Evolutionary conservation across 2,797 vertebrate genomes (phyloP), one percentile per base, ranked within the genome.

Genomic region (Acipenser transmontanus): DNA sequence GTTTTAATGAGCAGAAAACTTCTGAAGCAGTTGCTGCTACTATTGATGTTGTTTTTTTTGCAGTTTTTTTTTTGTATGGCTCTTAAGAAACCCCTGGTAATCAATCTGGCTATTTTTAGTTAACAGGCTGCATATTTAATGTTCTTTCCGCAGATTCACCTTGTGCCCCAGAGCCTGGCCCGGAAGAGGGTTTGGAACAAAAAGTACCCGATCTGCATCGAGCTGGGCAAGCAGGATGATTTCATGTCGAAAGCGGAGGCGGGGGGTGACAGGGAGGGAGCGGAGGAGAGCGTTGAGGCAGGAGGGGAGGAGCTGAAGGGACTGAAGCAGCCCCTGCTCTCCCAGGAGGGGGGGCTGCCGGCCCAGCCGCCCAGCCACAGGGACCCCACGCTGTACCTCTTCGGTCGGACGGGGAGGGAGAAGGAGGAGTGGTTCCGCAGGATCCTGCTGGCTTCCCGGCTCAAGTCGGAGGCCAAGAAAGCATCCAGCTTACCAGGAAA

Each of bases 151-250:
- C 79, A 99, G 97, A 90, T 98, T 66, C 89, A 85, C 75, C 82
- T 99, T 65, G 87, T 92, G 68, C 97, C 97, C 69, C 91, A 84
- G 63, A 90, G 78, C 77, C 87, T 99, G 80, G 97, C 97, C 80
- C 88, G 93, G 75, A 99, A 98, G 75, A 85, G 96, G 7, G 72
- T 97, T 64, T 99, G 95, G 95, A 99, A 99, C 86, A 98, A 98
- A 82, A 99, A 99, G 72, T 99, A 99, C 64, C 95, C 97, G 0
- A 94, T 99, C 78, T 94, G 94, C 85, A 92, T 99, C 49, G 92
- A 96, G 69, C 93, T 99, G 0, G 88, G 79, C 74, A 91, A 76
- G 71, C 95, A 96, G 81, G 94, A 98, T 47, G 88, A 96, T 82
- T 98, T 98, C 72, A 96, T 98, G 92, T 93, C 95, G 6, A 98